phyloP scores from a whole-genome alignment of 2,797 vertebrate species.

The Lutjanus campechanus region DNA sequence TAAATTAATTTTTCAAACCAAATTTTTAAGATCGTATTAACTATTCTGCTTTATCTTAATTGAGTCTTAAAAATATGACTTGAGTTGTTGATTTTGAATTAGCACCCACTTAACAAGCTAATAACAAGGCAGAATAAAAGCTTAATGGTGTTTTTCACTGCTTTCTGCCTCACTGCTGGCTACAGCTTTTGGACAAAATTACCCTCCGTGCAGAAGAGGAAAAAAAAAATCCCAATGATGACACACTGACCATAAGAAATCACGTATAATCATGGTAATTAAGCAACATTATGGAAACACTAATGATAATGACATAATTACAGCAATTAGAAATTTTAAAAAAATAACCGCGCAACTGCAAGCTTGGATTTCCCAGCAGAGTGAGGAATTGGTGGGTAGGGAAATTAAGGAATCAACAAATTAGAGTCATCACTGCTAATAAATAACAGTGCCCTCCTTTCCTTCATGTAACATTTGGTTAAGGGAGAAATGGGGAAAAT shows the following conservation, averaged over 20 bases:
- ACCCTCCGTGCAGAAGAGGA: background rate
- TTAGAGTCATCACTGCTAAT: slow-evolving; percentile 55
- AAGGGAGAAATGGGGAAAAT: slow-evolving; percentile 1
- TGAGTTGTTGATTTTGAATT: slow-evolving; percentile 24
- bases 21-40: background rate
- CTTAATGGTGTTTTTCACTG: slow-evolving; percentile 20
- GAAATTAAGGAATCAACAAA: slow-evolving; percentile 73
- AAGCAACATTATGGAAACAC: slow-evolving; percentile 65
- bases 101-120: slow-evolving; percentile 22
- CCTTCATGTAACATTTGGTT: slow-evolving; percentile 15
- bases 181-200: slow-evolving; percentile 32
- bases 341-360: slow-evolving; percentile 58
- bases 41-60: background rate
- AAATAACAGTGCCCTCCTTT: slow-evolving; percentile 25
- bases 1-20: background rate
- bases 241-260: slow-evolving; percentile 75
- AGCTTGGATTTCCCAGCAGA: slow-evolving; percentile 64
- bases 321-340: slow-evolving; percentile 65
- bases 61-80: background rate
- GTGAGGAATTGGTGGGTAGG: slow-evolving; percentile 39
- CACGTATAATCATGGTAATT: slow-evolving; percentile 77
- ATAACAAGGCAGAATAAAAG: slow-evolving; percentile 32
- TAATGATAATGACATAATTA: slow-evolving; percentile 81
- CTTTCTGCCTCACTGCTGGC: slow-evolving; percentile 7
- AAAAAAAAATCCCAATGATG: slow-evolving; percentile 24